phyloP scores from a whole-genome alignment of 2,888 invertebrate species.

The Entomobrya multifasciata region DNA sequence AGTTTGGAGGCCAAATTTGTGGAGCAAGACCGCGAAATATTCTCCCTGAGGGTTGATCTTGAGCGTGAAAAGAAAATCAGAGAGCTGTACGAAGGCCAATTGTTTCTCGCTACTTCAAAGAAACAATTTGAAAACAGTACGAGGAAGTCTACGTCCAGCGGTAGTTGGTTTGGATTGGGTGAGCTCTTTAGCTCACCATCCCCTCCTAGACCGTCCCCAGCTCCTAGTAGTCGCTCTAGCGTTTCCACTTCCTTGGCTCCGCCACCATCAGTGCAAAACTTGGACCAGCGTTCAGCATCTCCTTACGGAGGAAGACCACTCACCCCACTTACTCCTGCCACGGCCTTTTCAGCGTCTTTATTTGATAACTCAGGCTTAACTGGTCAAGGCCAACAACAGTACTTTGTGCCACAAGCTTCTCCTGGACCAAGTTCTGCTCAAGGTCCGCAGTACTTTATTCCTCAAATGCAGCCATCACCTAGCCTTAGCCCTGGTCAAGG shows the following conservation, averaged over 20 bases:
- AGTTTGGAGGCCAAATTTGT: conserved; percentile 69
- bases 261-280: conserved; percentile 1
- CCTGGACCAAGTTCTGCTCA: conserved; percentile 20
- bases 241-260: conserved; percentile 22
- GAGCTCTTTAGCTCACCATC: conserved; percentile 54
- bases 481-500: conserved; percentile 14
- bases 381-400: conserved; percentile 29
- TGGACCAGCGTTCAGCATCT: conserved; percentile 4
- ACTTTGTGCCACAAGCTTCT: conserved; percentile 9
- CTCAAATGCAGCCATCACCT: not conserved
- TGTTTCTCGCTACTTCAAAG: conserved; percentile 75
- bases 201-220: conserved; percentile 25
- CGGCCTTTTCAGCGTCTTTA: conserved; percentile 1
- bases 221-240: conserved; percentile 32
- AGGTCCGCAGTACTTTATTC: not conserved
- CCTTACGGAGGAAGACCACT: conserved; percentile 25
- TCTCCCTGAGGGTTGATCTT: conserved; percentile 74
- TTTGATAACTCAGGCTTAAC: conserved; percentile 46
- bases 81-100: conserved; percentile 76
- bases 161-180: conserved; percentile 65
- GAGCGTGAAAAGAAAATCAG: conserved; percentile 76
- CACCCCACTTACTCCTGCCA: conserved; percentile 25
- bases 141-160: conserved; percentile 28
- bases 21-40: conserved; percentile 75
- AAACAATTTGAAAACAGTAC: conserved; percentile 59